Conservation (phyloP, 92 coral and sea anemone genomes). For the Plumapathes pennacea region DNA sequence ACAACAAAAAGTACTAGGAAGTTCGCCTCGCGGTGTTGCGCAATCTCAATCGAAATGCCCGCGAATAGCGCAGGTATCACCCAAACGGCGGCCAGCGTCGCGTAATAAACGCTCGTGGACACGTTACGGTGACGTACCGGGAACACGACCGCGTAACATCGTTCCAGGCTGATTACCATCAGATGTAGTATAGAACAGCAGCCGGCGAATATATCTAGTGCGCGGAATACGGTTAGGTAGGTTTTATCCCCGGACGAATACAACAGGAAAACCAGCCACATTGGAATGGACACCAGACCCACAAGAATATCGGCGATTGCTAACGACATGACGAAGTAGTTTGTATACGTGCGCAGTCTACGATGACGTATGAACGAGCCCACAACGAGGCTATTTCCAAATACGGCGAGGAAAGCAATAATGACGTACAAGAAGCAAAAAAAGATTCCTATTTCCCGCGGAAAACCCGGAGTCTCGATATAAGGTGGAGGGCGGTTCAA, state of each 20-base stretch:
- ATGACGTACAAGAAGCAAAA: constrained; percentile 70
- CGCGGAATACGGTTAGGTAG: constrained; percentile 22
- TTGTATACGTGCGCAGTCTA: constrained; percentile 73
- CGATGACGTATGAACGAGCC: constrained; percentile 79
- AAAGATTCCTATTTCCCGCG: constrained; percentile 24
- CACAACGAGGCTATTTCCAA: constrained; percentile 82
- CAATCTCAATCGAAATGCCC: constrained; percentile 31
- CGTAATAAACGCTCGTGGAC: constrained; percentile 48
- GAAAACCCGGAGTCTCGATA: constrained; percentile 18
- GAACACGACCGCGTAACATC: constrained; percentile 71
- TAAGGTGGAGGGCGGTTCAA: constrained; percentile 32
- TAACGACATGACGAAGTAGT: constrained; percentile 77
- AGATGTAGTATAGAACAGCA: constrained; percentile 74
- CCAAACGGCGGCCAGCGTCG: constrained; percentile 66
- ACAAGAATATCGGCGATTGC: constrained; percentile 76
- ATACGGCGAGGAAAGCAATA: constrained; percentile 67
- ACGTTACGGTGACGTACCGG: constrained; percentile 87
- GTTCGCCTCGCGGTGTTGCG: constrained; percentile 44
- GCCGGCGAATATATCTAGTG: constrained; percentile 72
- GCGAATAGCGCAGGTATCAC: constrained; percentile 64
- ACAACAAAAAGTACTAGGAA: constrained; percentile 59
- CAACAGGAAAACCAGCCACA: constrained; percentile 64
- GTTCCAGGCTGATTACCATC: constrained; percentile 77
- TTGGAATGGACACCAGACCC: constrained; percentile 71
- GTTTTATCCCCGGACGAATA: constrained; percentile 15